Base-by-base conservation (phyloP, 2,888 invertebrate species). In the Agrotis puta region DNA sequence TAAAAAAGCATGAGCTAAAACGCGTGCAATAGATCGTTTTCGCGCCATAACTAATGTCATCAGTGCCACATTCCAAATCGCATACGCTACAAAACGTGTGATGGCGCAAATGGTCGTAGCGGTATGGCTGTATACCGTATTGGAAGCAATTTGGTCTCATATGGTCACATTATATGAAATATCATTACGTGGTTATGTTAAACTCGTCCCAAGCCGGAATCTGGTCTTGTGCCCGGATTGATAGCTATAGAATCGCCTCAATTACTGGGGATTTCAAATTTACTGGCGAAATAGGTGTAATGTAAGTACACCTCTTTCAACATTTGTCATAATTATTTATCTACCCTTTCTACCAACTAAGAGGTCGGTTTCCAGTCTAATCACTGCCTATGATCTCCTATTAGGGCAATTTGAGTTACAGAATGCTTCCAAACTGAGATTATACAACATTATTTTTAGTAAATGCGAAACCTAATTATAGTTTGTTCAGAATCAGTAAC, bases 21-120 rank as follows among this genome's bases (percentile, higher is more conserved):
- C 53, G 61, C 77, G 68, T 74, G 62, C 51, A 48, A 59, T 54
- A 2, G 51, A 70, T 77, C 75, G 68, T 61, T 77, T 80, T 81
- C 47, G 43, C 62, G 57, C 70, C 80, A 68, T 85, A 79, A 70
- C 85, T 64, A 82, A 84, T 62, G n/a, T 74, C 33, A 61, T 68
- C 51, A 62, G 66, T 81, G 74, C 77, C 72, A 77, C 84, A 85
- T 84, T 76, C 84, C 77, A 33, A 77, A 83, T 84, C 72, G 64
- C 76, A 67, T 73, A 83, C 74, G 71, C 65, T 69, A 39, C 58
- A 27, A 64, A 48, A 48, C 48, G 71, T 51, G 66, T 58, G 62
- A 77, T 65, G 68, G 74, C 76, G 58, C 74, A 81, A 83, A 76
- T 74, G 53, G 67, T 11, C 14, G 3, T 66, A 79, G 75, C 85